Base-by-base conservation (phyloP, 2,888 invertebrate genomes). In the Seira sanloemensis region DNA sequence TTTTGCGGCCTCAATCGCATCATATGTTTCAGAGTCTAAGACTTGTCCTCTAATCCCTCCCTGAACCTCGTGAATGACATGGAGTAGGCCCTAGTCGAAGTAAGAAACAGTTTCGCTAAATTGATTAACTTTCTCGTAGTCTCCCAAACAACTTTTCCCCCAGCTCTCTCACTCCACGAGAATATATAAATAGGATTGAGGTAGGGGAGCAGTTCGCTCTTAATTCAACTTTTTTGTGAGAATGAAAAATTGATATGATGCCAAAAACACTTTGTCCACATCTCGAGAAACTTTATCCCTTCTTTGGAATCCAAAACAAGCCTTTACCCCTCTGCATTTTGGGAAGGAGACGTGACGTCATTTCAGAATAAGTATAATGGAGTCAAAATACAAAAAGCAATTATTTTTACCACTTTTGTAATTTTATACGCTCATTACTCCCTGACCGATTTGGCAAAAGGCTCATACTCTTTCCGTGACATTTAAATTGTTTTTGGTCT, bases 1-100 rank as follows among this genome's bases (percentile, higher is more conserved):
- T 23, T 90, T 90, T 0, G 92, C 93, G 86, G 91, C 91, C 1
- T 90, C 89, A 18, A 93, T 89, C 0, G 88, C 69, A n/a, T 76
- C 27, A 7, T 79, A 71, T 7, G 88, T 88, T 12, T 84, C 84
- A 2, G 79, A 69, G 58, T 89, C 87, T 24, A 88, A 19, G 7
- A 90, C 86, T 86, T 86, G 82, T 5, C 89, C 88, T 21, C 87
- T 67, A 1, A 88, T 71, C 1, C 88, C 88, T n/a, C 58, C 76
- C 7, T 78, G 84, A 16, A 87, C 84, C 58, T 87, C 86, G 21
- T 79, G 27, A 67, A 88, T 83, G 68, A 88, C 78, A 54, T 79
- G 75, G 4, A 88, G 72, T 62, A 88, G 54, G 2, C 82, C 84
- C 89, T 88, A 62, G 21, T 21, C 19, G 2, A 62, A 18, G 25